These are phyloP conservation scores for Chydorus sphaericus DNA, from an alignment of 2,888 invertebrate species.

Conservation along the genomic window DNA sequence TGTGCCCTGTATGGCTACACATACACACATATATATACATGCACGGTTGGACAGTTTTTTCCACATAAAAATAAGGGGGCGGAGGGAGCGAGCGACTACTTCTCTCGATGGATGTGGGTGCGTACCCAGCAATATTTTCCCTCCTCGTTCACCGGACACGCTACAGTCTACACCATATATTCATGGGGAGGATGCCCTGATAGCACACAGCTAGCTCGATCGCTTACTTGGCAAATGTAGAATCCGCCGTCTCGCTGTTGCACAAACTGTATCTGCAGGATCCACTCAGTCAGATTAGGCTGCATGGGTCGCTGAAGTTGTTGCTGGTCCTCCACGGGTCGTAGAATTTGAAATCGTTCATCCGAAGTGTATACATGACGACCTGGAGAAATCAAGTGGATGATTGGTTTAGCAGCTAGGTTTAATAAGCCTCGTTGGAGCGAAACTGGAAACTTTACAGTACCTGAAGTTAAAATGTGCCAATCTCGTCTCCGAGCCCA, in stretches of 20 bases:
- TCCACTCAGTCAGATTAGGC: conserved; percentile 84
- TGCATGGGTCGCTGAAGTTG: conserved; percentile 32
- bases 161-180: too few relatives aligned
- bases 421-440: not conserved
- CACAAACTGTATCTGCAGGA: conserved; percentile 83
- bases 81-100: too few relatives aligned
- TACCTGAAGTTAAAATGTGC: conserved; percentile 70
- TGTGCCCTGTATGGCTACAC: too few relatives aligned
- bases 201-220: too few relatives aligned
- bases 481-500: conserved; percentile 85
- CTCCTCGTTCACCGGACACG: too few relatives aligned
- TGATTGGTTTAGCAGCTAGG: not conserved
- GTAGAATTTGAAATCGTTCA: conserved; percentile 49
- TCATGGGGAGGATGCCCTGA: too few relatives aligned
- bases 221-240: conserved; percentile 77
- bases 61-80: too few relatives aligned
- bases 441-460: not conserved
- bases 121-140: too few relatives aligned
- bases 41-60: too few relatives aligned
- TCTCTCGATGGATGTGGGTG: too few relatives aligned
- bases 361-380: conserved; percentile 83
- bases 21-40: too few relatives aligned
- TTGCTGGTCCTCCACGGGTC: conserved; percentile 1
- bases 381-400: conserved; percentile 31
- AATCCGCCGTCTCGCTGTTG: conserved; percentile 85